These are phyloP conservation scores for Propsilocerus akamusi DNA, from an alignment of 1,140 invertebrate species.

Conservation along the genomic window DNA sequence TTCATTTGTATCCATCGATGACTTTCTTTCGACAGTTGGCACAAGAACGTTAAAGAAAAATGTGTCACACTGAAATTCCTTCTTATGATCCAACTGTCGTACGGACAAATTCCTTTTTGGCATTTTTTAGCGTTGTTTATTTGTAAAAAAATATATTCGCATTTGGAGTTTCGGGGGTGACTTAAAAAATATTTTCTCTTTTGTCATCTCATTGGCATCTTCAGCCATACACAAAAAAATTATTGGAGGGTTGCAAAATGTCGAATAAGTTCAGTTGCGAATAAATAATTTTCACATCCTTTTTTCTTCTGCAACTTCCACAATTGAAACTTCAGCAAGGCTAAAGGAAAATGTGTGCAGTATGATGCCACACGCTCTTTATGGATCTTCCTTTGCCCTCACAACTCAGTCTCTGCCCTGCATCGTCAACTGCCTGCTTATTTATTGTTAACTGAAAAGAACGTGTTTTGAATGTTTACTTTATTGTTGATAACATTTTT, in stretches of 20 bases:
- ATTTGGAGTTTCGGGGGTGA: background rate
- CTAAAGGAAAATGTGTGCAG: no score
- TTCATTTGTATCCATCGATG: no score
- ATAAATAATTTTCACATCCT: background rate
- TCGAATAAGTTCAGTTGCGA: background rate
- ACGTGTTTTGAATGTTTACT: slow-evolving; percentile 3
- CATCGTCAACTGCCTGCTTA: background rate
- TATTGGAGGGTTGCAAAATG: background rate
- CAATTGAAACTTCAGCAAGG: no score
- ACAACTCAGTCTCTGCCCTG: background rate
- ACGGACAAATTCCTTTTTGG: background rate
- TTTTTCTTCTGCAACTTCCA: background rate
- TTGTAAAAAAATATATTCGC: background rate
- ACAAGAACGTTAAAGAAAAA: slow-evolving; percentile 4
- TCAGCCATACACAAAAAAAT: background rate
- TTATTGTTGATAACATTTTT: background rate
- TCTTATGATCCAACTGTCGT: no score
- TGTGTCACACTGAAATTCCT: slow-evolving; percentile 1
- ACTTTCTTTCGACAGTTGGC: no score
- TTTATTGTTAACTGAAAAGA: slow-evolving; percentile 4
- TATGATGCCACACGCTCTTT: background rate
- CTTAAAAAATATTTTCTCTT: background rate
- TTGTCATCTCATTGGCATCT: background rate
- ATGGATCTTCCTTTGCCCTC: background rate
- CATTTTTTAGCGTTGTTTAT: background rate